These are phyloP conservation scores for Erinaceus europaeus DNA, from an alignment of 2,113 vertebrate species.

Conservation along the genomic window DNA sequence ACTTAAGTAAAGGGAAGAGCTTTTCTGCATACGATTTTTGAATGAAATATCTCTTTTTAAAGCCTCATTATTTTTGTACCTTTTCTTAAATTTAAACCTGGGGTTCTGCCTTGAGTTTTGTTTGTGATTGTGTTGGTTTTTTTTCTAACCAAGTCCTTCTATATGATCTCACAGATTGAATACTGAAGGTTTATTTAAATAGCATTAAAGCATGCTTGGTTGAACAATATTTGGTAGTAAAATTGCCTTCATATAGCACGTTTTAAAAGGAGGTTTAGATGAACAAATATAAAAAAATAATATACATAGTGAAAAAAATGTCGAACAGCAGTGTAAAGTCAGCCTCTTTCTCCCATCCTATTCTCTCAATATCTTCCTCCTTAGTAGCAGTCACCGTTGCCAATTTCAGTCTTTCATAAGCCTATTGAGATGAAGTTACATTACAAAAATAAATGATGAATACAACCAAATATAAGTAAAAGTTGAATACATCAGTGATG, in stretches of 20 bases:
- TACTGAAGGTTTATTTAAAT: constrained; percentile 6
- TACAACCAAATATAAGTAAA: neutral
- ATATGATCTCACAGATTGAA: neutral
- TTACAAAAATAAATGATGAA: constrained; percentile 14
- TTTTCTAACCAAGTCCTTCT: neutral
- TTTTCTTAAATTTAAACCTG: neutral
- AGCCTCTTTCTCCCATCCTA: neutral
- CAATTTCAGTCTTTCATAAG: neutral
- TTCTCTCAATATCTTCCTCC: neutral
- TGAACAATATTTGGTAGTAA: constrained; percentile 3
- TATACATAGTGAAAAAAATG: neutral
- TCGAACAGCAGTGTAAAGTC: neutral
- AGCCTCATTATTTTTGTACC: neutral
- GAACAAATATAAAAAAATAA: neutral
- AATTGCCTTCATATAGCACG: neutral
- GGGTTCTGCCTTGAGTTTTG: constrained; percentile 22
- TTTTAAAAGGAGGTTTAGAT: constrained; percentile 7
- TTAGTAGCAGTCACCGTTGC: neutral
- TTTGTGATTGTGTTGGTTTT: neutral
- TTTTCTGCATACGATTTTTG: neutral
- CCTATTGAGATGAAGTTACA: constrained; percentile 21
- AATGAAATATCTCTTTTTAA: neutral
- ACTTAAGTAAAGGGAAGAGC: neutral
- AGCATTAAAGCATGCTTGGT: neutral
- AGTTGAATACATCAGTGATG: neutral